Evolutionary conservation across 2,797 vertebrate species (phyloP), one percentile per base, ranked within the genome.

Genomic region (Adrianichthys oophorus): DNA sequence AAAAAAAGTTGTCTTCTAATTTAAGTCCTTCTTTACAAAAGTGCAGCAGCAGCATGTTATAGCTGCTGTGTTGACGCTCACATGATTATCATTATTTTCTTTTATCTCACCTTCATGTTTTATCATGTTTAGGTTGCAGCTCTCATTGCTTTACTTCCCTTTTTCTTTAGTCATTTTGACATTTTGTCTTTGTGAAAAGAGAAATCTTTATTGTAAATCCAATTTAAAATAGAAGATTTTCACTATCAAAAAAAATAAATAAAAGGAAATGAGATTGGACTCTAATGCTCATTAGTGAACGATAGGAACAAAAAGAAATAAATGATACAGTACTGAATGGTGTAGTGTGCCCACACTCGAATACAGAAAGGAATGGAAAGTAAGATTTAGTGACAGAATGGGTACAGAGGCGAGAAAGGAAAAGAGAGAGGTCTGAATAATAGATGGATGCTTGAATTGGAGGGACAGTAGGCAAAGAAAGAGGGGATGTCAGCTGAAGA

Each of bases 361-460:
- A 70, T 76, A 52, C 48, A 69, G 65, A 80, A 59, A 70, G 48
- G 24, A 71, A 48, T 14, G 62, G 17, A 70, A 62, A 65, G 67
- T 68, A 64, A 69, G 50, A 74, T 78, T 76, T 79, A 70, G 69
- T 80, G 76, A 86, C 74, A 83, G 76, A 82, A 74, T 83, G 73
- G 65, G 65, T 78, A 58, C 79, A 85, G 67, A 57, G 57, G 53
- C 52, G 59, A 70, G 59, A 72, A 52, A 59, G 40, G 70, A 17
- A 54, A 67, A 65, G 64, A 66, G 16, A 65, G 56, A 58, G 23
- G 44, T 24, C 62, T 86, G 72, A 83, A 83, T 84, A 82, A 88
- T 85, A 72, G 70, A 89, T 84, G 49, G 71, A 62, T 44, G 48
- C 70, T 58, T 70, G 60, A 49, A 77, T 76, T 69, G 62, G 37